Conservation (phyloP, 2,113 vertebrate genomes). For the Solea solea region DNA sequence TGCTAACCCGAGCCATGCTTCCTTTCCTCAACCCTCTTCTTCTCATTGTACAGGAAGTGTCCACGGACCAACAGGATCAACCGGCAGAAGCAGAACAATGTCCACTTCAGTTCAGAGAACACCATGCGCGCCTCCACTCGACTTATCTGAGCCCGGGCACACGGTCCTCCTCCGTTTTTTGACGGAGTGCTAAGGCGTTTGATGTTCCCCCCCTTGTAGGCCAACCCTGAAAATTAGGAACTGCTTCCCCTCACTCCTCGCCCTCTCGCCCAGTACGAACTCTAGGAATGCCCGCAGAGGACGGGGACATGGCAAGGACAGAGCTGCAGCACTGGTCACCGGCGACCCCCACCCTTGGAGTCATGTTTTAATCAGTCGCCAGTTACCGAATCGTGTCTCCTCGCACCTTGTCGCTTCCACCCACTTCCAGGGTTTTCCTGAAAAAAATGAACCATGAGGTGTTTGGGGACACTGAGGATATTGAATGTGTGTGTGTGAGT, state of each 20-base stretch:
- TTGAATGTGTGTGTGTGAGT: constrained; percentile 56
- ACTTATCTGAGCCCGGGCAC: constrained; percentile 88
- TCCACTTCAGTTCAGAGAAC: constrained; percentile 99
- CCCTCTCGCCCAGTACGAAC: constrained; percentile 52
- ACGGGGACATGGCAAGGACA: constrained; percentile 34
- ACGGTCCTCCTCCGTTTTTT: constrained; percentile 24
- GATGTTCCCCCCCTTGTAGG: constrained; percentile 59
- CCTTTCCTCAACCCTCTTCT: not conserved
- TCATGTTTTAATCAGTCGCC: constrained; percentile 18
- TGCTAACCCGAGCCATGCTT: not conserved
- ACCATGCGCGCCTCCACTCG: constrained; percentile 98
- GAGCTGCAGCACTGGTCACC: constrained; percentile 28
- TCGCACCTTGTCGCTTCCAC: constrained; percentile 54
- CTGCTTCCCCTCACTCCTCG: constrained; percentile 51
- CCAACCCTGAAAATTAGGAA: constrained; percentile 58
- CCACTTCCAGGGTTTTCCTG: constrained; percentile 30
- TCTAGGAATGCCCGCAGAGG: constrained; percentile 44
- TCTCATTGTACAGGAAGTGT: constrained; percentile 89
- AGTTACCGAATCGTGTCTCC: constrained; percentile 29
- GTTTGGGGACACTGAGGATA: constrained; percentile 34
- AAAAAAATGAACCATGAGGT: constrained; percentile 59
- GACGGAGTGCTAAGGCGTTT: constrained; percentile 45
- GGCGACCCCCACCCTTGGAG: constrained; percentile 13
- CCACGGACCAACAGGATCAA: constrained; percentile 98
- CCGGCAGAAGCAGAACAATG: constrained; percentile 98